A percentile compares a stretch with the other conserved stretches of the same genome.
These are phyloP conservation scores for Petrocephalus schoutedeni DNA, from an alignment of 2,797 vertebrate genomes.

Conservation along the genomic window DNA sequence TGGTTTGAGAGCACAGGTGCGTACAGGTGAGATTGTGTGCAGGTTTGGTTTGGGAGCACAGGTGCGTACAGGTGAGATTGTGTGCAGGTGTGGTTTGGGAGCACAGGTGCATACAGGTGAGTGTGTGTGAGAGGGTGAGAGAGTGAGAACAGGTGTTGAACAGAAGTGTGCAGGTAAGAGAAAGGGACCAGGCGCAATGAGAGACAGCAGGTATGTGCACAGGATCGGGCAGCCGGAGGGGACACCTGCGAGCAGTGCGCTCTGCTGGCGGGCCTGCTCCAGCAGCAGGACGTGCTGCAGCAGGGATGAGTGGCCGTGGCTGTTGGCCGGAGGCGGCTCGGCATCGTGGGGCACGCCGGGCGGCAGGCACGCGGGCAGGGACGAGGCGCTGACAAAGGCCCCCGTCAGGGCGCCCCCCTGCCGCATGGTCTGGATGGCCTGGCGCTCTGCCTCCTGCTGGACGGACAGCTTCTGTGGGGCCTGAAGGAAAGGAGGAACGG, in stretches of 20 bases:
- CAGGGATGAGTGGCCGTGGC: slow-evolving; percentile 76
- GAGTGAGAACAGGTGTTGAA: neutral
- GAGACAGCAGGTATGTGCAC: neutral
- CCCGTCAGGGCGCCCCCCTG: slow-evolving; percentile 77
- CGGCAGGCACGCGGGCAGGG: slow-evolving; percentile 72
- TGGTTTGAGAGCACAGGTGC: neutral
- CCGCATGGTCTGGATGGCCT: slow-evolving; percentile 75
- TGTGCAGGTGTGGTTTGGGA: neutral
- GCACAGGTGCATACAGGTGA: neutral
- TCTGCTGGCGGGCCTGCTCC: slow-evolving; percentile 90
- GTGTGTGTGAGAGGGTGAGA: neutral
- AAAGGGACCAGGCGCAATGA: neutral
- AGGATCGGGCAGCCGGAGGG: neutral
- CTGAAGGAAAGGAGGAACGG: slow-evolving; percentile 42
- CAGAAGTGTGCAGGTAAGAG: neutral
- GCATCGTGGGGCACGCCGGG: slow-evolving; percentile 72
- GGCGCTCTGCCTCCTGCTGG: slow-evolving; percentile 82
- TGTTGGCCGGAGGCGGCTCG: slow-evolving; percentile 50
- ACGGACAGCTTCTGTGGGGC: slow-evolving; percentile 73
- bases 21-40: neutral
- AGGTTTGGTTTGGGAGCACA: neutral
- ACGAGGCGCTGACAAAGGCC: slow-evolving; percentile 85
- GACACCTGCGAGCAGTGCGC: slow-evolving; percentile 75
- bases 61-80: neutral
- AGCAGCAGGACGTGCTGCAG: slow-evolving; percentile 86